Conservation (phyloP, 2,888 invertebrate species). For the Xestoiulus laeticollis region DNA sequence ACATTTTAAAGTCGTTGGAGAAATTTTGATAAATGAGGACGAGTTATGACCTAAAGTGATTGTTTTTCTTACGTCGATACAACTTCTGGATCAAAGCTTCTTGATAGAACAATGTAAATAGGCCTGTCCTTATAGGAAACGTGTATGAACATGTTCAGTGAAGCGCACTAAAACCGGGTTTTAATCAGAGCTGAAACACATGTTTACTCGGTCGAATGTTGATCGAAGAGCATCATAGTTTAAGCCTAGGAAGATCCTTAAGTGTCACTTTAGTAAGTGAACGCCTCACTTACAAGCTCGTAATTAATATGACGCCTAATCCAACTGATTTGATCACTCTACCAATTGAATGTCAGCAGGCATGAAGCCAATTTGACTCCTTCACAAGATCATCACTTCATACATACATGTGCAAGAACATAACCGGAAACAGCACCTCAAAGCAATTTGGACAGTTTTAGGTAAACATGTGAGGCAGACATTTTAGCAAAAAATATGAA, state of each 20-base stretch:
- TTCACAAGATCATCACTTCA: background rate
- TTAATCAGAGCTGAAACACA: conserved; percentile 29
- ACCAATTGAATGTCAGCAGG: background rate
- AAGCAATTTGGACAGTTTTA: too few relatives aligned
- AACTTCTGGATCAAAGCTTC: background rate
- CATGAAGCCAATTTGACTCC: background rate
- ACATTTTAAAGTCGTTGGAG: background rate
- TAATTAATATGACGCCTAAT: conserved; percentile 18
- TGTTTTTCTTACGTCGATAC: background rate
- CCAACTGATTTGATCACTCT: background rate
- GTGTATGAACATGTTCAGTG: conserved; percentile 16
- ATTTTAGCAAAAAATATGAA: background rate
- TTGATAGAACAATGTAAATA: background rate
- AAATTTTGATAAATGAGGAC: conserved; percentile 5
- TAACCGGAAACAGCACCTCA: background rate
- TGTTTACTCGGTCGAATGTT: background rate
- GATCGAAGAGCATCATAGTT: background rate
- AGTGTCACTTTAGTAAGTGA: conserved; percentile 29
- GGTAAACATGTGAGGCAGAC: background rate
- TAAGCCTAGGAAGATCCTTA: conserved; percentile 7
- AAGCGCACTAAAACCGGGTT: background rate
- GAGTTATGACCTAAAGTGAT: background rate
- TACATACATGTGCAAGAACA: background rate
- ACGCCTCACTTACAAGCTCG: background rate
- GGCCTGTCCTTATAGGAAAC: background rate